Evolutionary conservation across 2,888 invertebrate species (phyloP), one percentile per base, ranked within the genome.

Genomic region (Dendrolimus houi): DNA sequence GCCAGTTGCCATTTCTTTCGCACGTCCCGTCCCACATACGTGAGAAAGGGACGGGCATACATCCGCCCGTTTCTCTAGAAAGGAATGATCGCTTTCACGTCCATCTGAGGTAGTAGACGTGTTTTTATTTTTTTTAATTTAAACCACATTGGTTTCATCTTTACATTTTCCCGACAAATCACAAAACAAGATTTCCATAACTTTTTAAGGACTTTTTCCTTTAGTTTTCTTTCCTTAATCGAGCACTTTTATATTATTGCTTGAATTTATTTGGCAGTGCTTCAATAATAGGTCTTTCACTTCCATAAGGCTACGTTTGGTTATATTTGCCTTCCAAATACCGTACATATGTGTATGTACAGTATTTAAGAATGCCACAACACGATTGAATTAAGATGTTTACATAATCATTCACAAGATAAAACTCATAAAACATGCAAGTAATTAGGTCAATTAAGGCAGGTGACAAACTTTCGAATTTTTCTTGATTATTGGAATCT

Each of bases 211-310:
- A 29, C 29, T 29, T 29, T 29, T 29, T 29, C 29, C 29, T 29
- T 29, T 29, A 29, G 6, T 29, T 29, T 29, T 29, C 6, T 29
- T 29, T 29, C 29, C 29, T 29, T 6, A 52, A 55, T 60, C 56
- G 57, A 60, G 57, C 59, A 60, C 56, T 56, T 58, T 60, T 42
- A 41, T 59, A 60, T 67, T 72, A 74, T 72, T 71, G 70, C 70
- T 72, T 66, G 59, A 61, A 58, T 61, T 64, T 62, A 58, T 68
- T 70, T 70, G 74, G 71, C 72, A 73, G 74, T 73, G 72, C 63
- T 41, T 9, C 47, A 12, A 47, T 10, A 47, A 47, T 12, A 12
- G 47, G 12, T 12, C 9, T 47, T 47, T 53, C 55, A 55, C 29
- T 29, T 29, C 29, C 47, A 47, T 47, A 47, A 47, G 47, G 47